Evolutionary conservation across 2,888 invertebrate genomes (phyloP), one percentile per base, ranked within the genome.

Genomic region (Oeneis ivallda): DNA sequence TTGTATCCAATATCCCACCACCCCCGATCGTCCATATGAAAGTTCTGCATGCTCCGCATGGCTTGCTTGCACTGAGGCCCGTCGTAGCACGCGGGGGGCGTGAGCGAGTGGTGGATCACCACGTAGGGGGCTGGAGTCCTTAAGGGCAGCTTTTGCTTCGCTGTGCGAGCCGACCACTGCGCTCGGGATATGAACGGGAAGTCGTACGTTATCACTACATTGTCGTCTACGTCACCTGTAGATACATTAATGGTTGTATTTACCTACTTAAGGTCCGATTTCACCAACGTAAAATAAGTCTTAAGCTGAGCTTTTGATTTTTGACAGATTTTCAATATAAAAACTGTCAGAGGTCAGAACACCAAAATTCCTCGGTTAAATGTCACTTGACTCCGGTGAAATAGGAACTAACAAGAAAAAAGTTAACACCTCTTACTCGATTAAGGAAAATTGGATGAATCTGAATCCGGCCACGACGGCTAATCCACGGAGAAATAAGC

Each of bases 71-170:
- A 95, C 1, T 88, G 86, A 0, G 77, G 78, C 1, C 80, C 77
- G 5, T 83, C 88, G 65, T 82, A 80, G 78, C 95, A 95, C n/a
- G 93, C 94, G 2, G 82, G 77, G 0, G 94, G 94, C 52, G 78
- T 79, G 76, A 93, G 94, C 0, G 95, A 94, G 82, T 96, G 96
- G 80, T 96, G 95, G 69, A 96, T 94, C 62, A 96, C 94, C 52
- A 95, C 95, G 76, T 90, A 95, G 0, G 94, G 94, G 1, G 94
- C 93, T 0, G 95, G 95, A 7, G 89, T 93, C 3, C 72, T 17
- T 71, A 95, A 92, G 1, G 85, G 79, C 45, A 84, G 82, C 32
- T 83, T 84, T 26, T 83, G 68, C 63, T 85, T 93, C 0, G 95
- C 85, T 1, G 84, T 75, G 53, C 93, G 84, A 0, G 95, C 95